These are phyloP conservation scores for Heliopora coerulea DNA, from an alignment of 92 coral and sea anemone genomes.

Conservation along the genomic window DNA sequence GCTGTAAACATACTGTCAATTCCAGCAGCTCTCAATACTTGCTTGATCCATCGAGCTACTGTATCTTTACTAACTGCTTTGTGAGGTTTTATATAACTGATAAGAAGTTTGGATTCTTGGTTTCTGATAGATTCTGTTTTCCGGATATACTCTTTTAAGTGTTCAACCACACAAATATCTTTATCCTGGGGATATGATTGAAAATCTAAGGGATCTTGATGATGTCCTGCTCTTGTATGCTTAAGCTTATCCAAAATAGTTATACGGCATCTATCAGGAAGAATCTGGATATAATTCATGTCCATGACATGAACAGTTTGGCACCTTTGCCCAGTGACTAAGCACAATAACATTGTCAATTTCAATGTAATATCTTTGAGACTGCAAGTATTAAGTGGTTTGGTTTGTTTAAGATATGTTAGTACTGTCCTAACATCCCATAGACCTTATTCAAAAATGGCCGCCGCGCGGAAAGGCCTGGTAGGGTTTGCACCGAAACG, in stretches of 20 bases:
- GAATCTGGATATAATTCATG: no score
- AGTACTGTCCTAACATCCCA: conserved; percentile 56
- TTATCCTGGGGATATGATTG: no score
- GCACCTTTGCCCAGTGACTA: conserved; percentile 52
- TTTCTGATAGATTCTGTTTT: neutral
- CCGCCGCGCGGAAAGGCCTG: no score
- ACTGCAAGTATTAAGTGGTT: conserved; percentile 37
- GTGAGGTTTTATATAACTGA: neutral
- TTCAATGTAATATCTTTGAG: conserved; percentile 50
- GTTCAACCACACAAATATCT: neutral
- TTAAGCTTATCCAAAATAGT: no score
- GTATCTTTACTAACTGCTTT: neutral
- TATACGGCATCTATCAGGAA: no score
- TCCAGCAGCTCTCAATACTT: neutral
- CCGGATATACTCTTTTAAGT: neutral
- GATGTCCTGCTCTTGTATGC: no score
- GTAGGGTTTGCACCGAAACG: no score
- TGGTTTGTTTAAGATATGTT: conserved; percentile 16
- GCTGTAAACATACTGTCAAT: neutral
- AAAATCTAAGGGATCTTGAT: conserved; percentile 39
- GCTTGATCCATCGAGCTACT: neutral
- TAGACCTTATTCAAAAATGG: no score
- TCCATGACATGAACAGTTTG: conserved; percentile 50
- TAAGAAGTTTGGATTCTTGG: neutral
- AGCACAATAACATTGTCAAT: conserved; percentile 52